Evolutionary conservation across 2,113 vertebrate genomes (phyloP).

Genomic region (Girardinichthys multiradiatus): DNA sequence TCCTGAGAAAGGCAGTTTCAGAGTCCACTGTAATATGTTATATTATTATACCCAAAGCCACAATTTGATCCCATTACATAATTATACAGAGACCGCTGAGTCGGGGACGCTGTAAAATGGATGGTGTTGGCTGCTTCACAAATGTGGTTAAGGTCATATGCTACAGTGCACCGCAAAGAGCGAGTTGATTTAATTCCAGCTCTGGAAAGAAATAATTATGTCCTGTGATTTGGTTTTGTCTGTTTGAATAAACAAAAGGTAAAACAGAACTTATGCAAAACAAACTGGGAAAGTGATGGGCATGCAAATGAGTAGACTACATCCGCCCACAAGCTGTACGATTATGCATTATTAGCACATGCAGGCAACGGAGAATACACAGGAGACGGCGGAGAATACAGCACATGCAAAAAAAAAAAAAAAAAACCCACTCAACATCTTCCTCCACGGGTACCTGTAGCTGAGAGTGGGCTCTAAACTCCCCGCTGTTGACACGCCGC

Average conservation of each 20-base stretch:
- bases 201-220: slow-evolving; percentile 36
- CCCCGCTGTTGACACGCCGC: slow-evolving; percentile 48
- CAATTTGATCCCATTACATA: slow-evolving; percentile 64
- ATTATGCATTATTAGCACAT: slow-evolving; percentile 61
- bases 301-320: slow-evolving; percentile 50
- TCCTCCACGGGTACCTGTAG: slow-evolving; percentile 25
- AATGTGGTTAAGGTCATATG: slow-evolving; percentile 56
- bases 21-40: slow-evolving; percentile 55
- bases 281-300: slow-evolving; percentile 37
- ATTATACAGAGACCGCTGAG: slow-evolving; percentile 62
- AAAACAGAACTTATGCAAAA: slow-evolving; percentile 46
- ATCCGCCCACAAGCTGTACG: slow-evolving; percentile 53
- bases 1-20: slow-evolving; percentile 38
- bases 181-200: slow-evolving; percentile 37
- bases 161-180: slow-evolving; percentile 35
- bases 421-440: not conserved
- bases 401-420: no score
- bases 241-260: slow-evolving; percentile 36
- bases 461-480: slow-evolving; percentile 23
- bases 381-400: slow-evolving; percentile 25
- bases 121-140: slow-evolving; percentile 49
- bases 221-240: slow-evolving; percentile 24
- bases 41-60: slow-evolving; percentile 63
- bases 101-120: slow-evolving; percentile 51
- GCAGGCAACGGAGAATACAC: slow-evolving; percentile 36